Evolutionary conservation across 2,797 vertebrate genomes (phyloP).

Genomic region (Clarias platycephalus): DNA sequence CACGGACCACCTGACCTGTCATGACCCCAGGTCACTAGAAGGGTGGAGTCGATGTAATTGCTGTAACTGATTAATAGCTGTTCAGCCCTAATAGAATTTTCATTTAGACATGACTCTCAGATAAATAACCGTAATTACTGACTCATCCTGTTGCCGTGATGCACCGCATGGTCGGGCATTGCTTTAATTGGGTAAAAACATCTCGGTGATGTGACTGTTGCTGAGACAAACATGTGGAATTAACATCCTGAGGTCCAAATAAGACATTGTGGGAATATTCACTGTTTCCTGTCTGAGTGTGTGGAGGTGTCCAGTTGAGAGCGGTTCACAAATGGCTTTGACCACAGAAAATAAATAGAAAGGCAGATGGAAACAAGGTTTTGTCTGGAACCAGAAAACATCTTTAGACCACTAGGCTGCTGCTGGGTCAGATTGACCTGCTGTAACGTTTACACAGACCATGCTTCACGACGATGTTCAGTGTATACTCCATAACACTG

Average conservation of each 20-base stretch:
- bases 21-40: constrained; percentile 45
- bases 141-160: constrained; percentile 17
- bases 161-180: neutral
- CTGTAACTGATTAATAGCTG: constrained; percentile 56
- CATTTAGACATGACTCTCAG: constrained; percentile 44
- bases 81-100: constrained; percentile 51
- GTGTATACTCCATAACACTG: neutral
- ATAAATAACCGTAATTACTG: constrained; percentile 45
- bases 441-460: neutral
- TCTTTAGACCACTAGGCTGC: neutral
- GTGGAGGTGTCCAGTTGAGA: constrained; percentile 24
- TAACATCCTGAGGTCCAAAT: constrained; percentile 19
- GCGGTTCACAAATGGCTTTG: constrained; percentile 22
- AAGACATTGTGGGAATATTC: constrained; percentile 1
- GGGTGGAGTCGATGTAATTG: constrained; percentile 52
- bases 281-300: constrained; percentile 21
- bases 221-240: constrained; percentile 8
- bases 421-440: neutral
- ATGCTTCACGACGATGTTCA: neutral
- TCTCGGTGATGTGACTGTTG: constrained; percentile 30
- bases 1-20: constrained; percentile 42
- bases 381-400: constrained; percentile 7
- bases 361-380: neutral
- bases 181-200: constrained; percentile 37
- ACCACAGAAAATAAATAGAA: constrained; percentile 27